These are phyloP conservation scores for Stegodyphus mimosarum DNA, from an alignment of 1,140 invertebrate species.

Conservation along the genomic window DNA sequence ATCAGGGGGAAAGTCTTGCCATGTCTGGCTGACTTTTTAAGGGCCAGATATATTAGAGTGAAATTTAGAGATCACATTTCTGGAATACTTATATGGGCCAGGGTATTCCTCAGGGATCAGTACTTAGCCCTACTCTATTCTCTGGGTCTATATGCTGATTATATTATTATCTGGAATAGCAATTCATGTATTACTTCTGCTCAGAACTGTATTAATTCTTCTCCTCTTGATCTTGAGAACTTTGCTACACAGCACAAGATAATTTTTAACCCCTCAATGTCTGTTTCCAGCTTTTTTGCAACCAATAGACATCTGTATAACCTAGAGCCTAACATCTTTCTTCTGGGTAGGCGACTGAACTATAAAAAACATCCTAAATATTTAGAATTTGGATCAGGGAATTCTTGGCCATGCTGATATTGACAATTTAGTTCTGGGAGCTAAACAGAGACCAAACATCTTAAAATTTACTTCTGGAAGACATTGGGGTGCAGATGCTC, in stretches of 20 bases:
- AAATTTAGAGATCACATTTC: not conserved
- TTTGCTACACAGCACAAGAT: not conserved
- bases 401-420: not conserved
- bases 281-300: not conserved
- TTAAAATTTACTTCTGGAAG: not conserved
- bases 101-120: too few relatives aligned
- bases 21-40: too few relatives aligned
- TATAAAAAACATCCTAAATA: slow-evolving; percentile 4
- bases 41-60: not conserved
- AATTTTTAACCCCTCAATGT: not conserved
- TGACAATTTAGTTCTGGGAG: not conserved
- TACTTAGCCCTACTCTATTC: too few relatives aligned
- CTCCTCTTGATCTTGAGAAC: not conserved
- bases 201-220: not conserved
- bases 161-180: slow-evolving; percentile 1
- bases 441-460: not conserved
- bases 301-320: not conserved
- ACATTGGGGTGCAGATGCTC: too few relatives aligned
- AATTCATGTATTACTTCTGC: not conserved
- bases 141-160: slow-evolving; percentile 12
- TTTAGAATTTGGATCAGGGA: not conserved
- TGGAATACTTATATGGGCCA: not conserved
- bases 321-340: not conserved
- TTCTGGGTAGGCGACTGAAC: not conserved
- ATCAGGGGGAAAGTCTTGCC: too few relatives aligned